Conservation (phyloP, 2,113 vertebrate species). For the Petrocephalus zakoni region DNA sequence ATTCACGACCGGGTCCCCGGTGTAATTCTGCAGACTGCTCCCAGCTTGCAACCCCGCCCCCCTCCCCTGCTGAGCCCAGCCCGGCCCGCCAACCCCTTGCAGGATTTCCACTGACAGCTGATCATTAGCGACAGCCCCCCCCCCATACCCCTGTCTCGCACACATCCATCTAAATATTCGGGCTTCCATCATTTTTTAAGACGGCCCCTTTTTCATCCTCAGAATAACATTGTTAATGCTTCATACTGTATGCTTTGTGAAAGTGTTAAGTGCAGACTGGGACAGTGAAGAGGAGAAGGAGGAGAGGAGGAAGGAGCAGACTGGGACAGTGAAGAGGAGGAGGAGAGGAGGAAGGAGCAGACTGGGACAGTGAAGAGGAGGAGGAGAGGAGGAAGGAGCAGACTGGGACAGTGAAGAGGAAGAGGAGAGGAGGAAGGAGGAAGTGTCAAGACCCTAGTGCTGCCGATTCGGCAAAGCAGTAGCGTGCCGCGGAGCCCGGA, state of each 20-base stretch:
- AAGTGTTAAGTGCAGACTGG: neutral
- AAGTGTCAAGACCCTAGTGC: neutral
- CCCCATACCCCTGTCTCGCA: slow-evolving; percentile 17
- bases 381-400: too few species aligned
- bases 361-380: neutral
- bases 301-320: neutral
- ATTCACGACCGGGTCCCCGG: slow-evolving; percentile 13
- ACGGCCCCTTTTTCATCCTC: slow-evolving; percentile 30
- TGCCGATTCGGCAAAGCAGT: neutral
- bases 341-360: too few species aligned
- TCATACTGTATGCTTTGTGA: slow-evolving; percentile 36
- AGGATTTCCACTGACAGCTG: slow-evolving; percentile 27
- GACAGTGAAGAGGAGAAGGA: neutral
- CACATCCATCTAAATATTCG: slow-evolving; percentile 36
- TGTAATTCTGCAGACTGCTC: slow-evolving; percentile 6
- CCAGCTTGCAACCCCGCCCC: slow-evolving; percentile 7
- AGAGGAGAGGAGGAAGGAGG: neutral
- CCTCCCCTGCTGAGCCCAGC: neutral
- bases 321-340: neutral
- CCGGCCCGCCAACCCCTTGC: neutral
- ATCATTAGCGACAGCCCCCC: slow-evolving; percentile 36
- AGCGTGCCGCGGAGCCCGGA: slow-evolving; percentile 28
- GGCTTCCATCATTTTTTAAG: slow-evolving; percentile 38
- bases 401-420: neutral
- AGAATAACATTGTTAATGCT: slow-evolving; percentile 36